A percentile compares a stretch with the other conserved stretches of the same genome.
These are phyloP conservation scores for Leptodactylus fallax DNA, from an alignment of 2,797 vertebrate species.

Conservation along the genomic window DNA sequence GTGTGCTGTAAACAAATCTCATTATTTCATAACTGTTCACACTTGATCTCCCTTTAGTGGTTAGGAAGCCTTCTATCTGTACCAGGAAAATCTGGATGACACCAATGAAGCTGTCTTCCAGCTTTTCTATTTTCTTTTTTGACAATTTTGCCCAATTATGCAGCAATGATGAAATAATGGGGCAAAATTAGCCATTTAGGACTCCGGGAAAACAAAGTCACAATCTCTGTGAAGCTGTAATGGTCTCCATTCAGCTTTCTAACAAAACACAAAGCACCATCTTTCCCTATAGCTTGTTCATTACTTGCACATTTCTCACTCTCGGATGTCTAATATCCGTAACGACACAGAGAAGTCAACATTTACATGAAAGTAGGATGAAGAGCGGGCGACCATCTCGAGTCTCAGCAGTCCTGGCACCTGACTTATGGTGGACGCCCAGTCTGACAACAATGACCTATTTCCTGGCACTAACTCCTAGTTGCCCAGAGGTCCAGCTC, in stretches of 20 bases:
- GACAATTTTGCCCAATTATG: no score
- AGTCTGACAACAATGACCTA: neutral
- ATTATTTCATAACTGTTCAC: neutral
- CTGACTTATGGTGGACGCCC: neutral
- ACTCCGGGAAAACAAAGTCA: neutral
- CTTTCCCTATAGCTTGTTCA: no score
- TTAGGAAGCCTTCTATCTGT: neutral
- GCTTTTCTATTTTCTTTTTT: neutral
- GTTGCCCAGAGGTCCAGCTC: neutral
- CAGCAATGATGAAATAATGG: no score
- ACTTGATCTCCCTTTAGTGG: neutral
- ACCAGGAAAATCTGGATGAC: neutral
- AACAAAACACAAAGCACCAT: no score
- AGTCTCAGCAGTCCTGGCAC: neutral
- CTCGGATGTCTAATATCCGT: neutral
- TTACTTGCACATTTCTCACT: neutral
- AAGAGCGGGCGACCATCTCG: neutral
- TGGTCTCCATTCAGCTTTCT: neutral
- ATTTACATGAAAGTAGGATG: neutral
- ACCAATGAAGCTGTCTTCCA: neutral
- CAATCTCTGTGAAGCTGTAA: neutral
- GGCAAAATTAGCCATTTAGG: neutral
- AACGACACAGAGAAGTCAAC: neutral
- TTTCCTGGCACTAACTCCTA: neutral
- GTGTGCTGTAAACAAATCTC: neutral